A percentile compares a stretch with the other conserved stretches of the same genome.
Evolutionary conservation across 2,797 vertebrate genomes (phyloP).

Genomic region (Periophthalmus magnuspinnatus): DNA sequence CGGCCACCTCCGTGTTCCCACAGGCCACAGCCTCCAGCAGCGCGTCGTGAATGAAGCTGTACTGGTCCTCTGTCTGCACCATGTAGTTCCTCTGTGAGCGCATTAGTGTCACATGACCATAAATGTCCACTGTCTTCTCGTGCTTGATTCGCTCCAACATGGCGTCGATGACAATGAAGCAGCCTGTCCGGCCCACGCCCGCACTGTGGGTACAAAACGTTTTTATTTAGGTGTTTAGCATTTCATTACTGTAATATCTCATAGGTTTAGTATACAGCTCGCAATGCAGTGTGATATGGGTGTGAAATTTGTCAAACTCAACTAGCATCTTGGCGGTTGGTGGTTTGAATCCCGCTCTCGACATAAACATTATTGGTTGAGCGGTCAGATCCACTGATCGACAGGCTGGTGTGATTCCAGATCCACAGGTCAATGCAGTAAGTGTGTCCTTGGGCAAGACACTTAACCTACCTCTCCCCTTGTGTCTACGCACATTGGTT

Average conservation of each 20-base stretch:
- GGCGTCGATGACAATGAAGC: slow-evolving; percentile 97
- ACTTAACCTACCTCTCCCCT: too few relatives aligned
- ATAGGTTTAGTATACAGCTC: background rate
- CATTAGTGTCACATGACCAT: slow-evolving; percentile 97
- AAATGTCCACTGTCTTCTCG: slow-evolving; percentile 97
- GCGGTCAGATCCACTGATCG: too few relatives aligned
- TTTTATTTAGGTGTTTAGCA: too few relatives aligned
- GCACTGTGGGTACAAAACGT: slow-evolving; percentile 71
- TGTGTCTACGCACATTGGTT: too few relatives aligned
- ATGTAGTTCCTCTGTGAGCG: slow-evolving; percentile 97
- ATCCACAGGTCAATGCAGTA: too few relatives aligned
- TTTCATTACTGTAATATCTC: too few relatives aligned
- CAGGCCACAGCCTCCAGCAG: slow-evolving; percentile 96
- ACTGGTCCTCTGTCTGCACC: slow-evolving; percentile 99
- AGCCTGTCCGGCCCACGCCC: slow-evolving; percentile 93
- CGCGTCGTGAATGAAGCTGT: slow-evolving; percentile 98
- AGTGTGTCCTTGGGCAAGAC: too few relatives aligned
- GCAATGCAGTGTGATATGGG: background rate
- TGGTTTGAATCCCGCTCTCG: too few relatives aligned
- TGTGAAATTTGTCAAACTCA: too few relatives aligned
- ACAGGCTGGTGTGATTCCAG: too few relatives aligned
- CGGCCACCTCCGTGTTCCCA: slow-evolving; percentile 94
- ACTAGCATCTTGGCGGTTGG: too few relatives aligned
- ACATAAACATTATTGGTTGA: too few relatives aligned
- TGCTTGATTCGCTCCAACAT: slow-evolving; percentile 97